Conservation (phyloP, 2,797 vertebrate genomes). For the Pseudochirops cupreus region DNA sequence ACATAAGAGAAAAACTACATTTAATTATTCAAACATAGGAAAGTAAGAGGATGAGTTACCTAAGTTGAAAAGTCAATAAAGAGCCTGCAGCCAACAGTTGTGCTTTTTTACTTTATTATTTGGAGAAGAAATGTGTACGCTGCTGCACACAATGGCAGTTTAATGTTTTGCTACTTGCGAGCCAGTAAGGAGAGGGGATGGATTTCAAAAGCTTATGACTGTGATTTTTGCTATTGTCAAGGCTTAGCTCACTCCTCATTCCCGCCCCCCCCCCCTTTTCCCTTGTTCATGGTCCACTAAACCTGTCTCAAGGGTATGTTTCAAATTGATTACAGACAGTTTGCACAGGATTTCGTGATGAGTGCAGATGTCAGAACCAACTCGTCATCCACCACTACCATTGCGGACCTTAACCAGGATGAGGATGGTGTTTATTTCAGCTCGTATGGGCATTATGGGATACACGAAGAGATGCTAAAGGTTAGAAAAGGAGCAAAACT, state of each 20-base stretch:
- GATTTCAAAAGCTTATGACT: slow-evolving; percentile 61
- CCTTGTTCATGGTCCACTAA: slow-evolving; percentile 74
- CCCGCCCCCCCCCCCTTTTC: slow-evolving; percentile 52
- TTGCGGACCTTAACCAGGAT: slow-evolving; percentile 92
- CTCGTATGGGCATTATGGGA: slow-evolving; percentile 96
- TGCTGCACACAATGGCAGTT: background rate
- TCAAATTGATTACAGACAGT: slow-evolving; percentile 90
- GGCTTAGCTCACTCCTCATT: background rate
- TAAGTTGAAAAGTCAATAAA: background rate
- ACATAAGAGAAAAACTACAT: background rate
- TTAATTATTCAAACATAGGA: slow-evolving; percentile 3
- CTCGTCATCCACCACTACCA: slow-evolving; percentile 78
- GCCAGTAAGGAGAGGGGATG: slow-evolving; percentile 88
- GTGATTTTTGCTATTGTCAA: slow-evolving; percentile 60
- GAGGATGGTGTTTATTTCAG: slow-evolving; percentile 98
- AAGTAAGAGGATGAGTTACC: slow-evolving; percentile 33
- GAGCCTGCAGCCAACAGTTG: background rate
- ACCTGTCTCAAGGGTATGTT: slow-evolving; percentile 86
- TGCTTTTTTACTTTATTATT: background rate
- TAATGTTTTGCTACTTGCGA: background rate
- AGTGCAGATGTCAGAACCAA: slow-evolving; percentile 87
- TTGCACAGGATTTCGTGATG: slow-evolving; percentile 95
- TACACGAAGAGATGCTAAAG: slow-evolving; percentile 99
- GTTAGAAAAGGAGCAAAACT: slow-evolving; percentile 85
- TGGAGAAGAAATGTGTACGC: background rate